Evolutionary conservation across 2,888 invertebrate species (phyloP).

Genomic region (Dysmachus trigonus): DNA sequence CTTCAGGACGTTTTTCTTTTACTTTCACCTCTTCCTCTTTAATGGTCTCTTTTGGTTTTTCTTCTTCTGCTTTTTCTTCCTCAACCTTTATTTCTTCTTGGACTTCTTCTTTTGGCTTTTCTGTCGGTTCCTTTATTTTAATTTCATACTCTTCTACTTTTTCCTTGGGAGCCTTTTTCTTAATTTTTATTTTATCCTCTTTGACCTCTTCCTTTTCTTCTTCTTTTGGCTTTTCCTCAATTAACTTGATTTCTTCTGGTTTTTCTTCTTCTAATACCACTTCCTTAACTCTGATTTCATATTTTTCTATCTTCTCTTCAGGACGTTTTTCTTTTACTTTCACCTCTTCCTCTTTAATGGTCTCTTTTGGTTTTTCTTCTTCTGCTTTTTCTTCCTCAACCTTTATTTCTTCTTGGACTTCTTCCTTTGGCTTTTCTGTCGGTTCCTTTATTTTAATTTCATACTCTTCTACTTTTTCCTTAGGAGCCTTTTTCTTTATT

Average conservation of each 20-base stretch:
- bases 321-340: neutral
- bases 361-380: neutral
- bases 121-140: conserved; percentile 1
- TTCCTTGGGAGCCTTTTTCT: conserved; percentile 50
- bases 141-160: conserved; percentile 56
- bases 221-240: neutral
- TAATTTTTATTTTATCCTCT: conserved; percentile 47
- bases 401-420: neutral
- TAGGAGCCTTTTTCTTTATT: conserved; percentile 43
- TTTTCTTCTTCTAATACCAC: neutral
- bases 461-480: neutral
- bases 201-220: conserved; percentile 7
- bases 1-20: neutral
- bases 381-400: neutral
- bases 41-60: neutral
- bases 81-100: neutral
- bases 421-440: neutral
- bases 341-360: neutral
- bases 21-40: neutral
- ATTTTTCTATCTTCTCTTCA: conserved; percentile 41
- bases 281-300: conserved; percentile 45
- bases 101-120: neutral
- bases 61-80: neutral
- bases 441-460: neutral
- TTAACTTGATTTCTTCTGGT: neutral